Evolutionary conservation across 2,888 invertebrate species (phyloP), one percentile per base, ranked within the genome.

Genomic region (Tholera decimalis): DNA sequence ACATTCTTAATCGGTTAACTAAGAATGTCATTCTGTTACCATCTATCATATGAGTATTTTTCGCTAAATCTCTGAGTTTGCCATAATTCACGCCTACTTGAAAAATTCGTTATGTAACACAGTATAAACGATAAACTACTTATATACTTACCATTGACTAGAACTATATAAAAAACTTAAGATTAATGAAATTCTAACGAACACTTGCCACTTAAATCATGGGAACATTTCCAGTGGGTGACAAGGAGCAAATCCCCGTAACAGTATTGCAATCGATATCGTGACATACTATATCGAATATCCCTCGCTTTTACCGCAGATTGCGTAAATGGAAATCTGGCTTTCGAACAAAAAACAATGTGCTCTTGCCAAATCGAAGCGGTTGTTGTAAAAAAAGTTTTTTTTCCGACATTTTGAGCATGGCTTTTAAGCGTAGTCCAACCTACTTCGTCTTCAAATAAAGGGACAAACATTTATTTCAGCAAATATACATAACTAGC

Each of bases 321-420:
- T 90, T 91, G 90, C 86, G 88, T 89, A 88, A 88, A 89, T 89
- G 88, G 89, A 87, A 86, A 88, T 85, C 85, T 87, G 88, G 85
- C 72, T 85, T 88, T 83, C 82, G 80, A 78, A 74, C 73, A 77
- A 83, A 85, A 84, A 88, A 87, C 86, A 86, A 85, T 78, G 73
- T 69, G 72, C 68, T 57, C 49, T 70, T 84, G 84, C 85, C 87
- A 85, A 88, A 87, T 83, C 73, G 80, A 73, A 74, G 69, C 66
- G 73, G 76, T 70, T 5, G 15, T 6, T 35, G 1, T 0, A 6
- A 15, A 35, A 15, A 30, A 7, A 8, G 30, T 35, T 15, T 35
- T 30, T 35, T 35, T 15, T 15, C 15, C 1, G 35, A 15, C 35
- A 35, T 35, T 35, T 15, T 5, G 6, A 0, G 15, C 0, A 35